These are phyloP conservation scores for Coreoperca whiteheadi DNA, from an alignment of 2,113 vertebrate genomes.

Conservation along the genomic window DNA sequence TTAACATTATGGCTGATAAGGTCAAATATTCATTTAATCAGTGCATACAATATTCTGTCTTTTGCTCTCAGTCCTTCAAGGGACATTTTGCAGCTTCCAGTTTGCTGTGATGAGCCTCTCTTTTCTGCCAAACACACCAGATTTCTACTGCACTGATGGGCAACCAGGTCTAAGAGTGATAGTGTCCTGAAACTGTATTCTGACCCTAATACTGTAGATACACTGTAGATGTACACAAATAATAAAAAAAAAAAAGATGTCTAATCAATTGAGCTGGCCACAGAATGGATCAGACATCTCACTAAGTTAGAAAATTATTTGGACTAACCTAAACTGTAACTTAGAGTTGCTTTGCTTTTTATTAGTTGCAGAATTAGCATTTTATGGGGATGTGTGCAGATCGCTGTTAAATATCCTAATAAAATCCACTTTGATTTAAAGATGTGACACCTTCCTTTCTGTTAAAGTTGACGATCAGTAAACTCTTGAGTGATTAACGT, in stretches of 20 bases:
- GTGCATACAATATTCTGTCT: constrained; percentile 14
- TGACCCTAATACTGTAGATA: neutral
- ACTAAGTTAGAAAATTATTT: neutral
- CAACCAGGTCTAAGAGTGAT: neutral
- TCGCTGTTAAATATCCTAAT: neutral
- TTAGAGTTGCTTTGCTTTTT: neutral
- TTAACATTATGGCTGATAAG: constrained; percentile 20
- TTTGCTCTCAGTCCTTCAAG: neutral
- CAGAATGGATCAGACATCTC: neutral
- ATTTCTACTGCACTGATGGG: constrained; percentile 12
- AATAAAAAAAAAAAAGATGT: neutral
- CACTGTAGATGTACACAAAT: neutral
- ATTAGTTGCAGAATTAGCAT: neutral
- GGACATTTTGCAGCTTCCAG: constrained; percentile 11
- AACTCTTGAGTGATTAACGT: constrained; percentile 27
- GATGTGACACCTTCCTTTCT: neutral
- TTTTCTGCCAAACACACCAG: constrained; percentile 1
- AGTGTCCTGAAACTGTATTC: neutral
- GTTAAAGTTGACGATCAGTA: constrained; percentile 3
- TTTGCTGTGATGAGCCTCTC: constrained; percentile 12
- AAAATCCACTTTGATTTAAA: neutral
- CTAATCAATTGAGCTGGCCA: neutral
- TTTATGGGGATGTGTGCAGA: neutral
- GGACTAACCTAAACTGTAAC: neutral
- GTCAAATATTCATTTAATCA: constrained; percentile 36